These are phyloP conservation scores for Marasmarcha lunaedactyla DNA, from an alignment of 2,888 invertebrate genomes.

Conservation along the genomic window DNA sequence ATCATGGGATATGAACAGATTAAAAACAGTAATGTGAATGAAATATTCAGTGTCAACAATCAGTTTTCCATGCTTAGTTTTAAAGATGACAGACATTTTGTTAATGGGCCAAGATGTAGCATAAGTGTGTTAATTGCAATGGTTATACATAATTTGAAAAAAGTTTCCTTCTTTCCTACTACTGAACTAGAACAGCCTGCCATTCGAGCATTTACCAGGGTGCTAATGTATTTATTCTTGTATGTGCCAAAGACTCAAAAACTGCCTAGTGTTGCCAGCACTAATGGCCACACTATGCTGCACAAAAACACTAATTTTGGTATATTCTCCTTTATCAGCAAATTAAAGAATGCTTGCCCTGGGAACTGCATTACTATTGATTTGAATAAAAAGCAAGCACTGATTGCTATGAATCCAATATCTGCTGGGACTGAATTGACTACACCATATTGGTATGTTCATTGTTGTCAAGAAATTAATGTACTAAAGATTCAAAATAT, in stretches of 20 bases:
- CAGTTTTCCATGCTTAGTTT: conserved; percentile 16
- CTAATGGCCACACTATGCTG: not conserved
- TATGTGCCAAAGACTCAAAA: conserved; percentile 4
- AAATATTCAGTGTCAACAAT: conserved; percentile 15
- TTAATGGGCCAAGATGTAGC: conserved; percentile 17
- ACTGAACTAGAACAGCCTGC: conserved; percentile 14
- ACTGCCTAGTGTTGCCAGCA: not conserved
- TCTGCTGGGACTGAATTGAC: conserved; percentile 9
- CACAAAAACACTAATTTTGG: conserved; percentile 2
- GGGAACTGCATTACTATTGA: conserved; percentile 4
- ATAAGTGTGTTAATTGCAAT: conserved; percentile 14
- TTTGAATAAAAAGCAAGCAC: conserved; percentile 2
- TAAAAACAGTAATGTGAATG: conserved; percentile 11
- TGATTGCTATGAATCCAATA: conserved; percentile 4
- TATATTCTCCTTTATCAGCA: conserved; percentile 7
- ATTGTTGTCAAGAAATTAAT: no score
- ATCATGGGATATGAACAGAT: conserved; percentile 14
- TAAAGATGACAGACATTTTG: conserved; percentile 14
- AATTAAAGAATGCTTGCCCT: conserved; percentile 8
- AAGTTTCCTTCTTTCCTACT: conserved; percentile 16
- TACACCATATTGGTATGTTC: conserved; percentile 7
- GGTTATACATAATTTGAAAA: conserved; percentile 13
- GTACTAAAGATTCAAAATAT: no score
- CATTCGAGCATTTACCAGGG: conserved; percentile 14
- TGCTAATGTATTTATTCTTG: conserved; percentile 17